These are phyloP conservation scores for Andricus quercusramuli DNA, from an alignment of 2,888 invertebrate species.

Conservation along the genomic window DNA sequence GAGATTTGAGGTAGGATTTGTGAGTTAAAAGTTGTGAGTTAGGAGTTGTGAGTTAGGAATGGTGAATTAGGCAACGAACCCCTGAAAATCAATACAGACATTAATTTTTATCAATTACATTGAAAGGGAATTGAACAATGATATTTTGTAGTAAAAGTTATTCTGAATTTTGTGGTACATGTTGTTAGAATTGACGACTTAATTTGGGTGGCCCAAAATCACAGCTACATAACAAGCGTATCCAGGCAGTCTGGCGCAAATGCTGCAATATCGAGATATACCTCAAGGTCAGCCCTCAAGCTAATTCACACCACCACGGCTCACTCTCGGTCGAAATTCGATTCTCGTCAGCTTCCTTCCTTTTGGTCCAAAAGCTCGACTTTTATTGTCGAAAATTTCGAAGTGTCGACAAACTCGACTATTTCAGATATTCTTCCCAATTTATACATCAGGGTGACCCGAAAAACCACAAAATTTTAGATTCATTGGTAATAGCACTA, in stretches of 20 bases:
- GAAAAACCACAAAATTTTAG: no score
- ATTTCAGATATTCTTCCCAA: background rate
- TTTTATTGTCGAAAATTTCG: background rate
- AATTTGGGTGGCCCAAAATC: conserved; percentile 21
- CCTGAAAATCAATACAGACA: no score
- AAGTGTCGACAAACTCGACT: background rate
- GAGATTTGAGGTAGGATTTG: no score
- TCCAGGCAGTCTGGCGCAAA: conserved; percentile 23
- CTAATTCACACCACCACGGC: conserved; percentile 28
- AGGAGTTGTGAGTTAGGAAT: no score
- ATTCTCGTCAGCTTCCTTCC: background rate
- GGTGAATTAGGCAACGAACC: no score
- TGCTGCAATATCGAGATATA: conserved; percentile 41
- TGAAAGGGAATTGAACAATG: background rate
- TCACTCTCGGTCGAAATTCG: conserved; percentile 10
- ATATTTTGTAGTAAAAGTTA: background rate
- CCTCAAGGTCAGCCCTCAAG: conserved; percentile 18
- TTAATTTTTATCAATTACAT: no score
- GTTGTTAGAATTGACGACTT: conserved; percentile 21
- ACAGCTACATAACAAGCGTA: conserved; percentile 1
- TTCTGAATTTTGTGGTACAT: conserved; percentile 9
- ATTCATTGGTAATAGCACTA: no score
- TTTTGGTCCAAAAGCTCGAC: background rate
- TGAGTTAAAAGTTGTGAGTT: no score
- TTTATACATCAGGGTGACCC: background rate